Base-by-base conservation (phyloP, 2,888 invertebrate genomes). In the Automeris io region DNA sequence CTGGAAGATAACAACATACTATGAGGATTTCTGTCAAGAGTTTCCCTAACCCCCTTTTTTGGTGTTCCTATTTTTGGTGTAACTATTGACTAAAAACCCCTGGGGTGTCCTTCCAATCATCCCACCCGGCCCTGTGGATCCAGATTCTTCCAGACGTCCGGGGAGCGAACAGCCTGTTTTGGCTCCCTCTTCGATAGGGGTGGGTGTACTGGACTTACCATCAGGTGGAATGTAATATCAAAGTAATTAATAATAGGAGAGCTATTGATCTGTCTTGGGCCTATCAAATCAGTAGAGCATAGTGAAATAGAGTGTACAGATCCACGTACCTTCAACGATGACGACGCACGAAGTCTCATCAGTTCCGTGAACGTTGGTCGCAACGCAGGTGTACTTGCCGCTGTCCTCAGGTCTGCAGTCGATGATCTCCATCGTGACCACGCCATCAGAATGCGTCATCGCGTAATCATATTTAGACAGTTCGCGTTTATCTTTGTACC, bases 301-400 rank as follows among this genome's bases (percentile, higher is more conserved):
- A n/a, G n/a, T n/a, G n/a, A 29, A 24, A n/a, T 5, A 34, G 2
- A 12, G 9, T 22, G 5, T n/a, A 7, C 8, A 13, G 16, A 6
- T 25, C 16, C 9, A 32, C 66, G 79, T 88, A 91, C 96, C 97
- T 91, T 98, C 98, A 59, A 98, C 97, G 62, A 97, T 96, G 42
- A 98, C 95, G 54, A 97, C 96, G 76, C 97, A 97, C 48, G 91
- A 92, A 9, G 98, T 98, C 88, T 99, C 98, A 62, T 98, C 98
- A 19, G 93, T 92, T 58, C 99, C 99, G 68, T 98, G 95, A 36
- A 90, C 89, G 86, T 99, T 99, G 51, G 93, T 93, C 11, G 99
- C 99, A 22, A 94, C 90, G 77, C 99, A 99, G 29, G 91, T 91
- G 85, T 99, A 99, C 73, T 95, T 96, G 53, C 99, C 99, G 46